Base-by-base conservation (phyloP, 2,797 vertebrate species). In the Rostrhamus sociabilis region DNA sequence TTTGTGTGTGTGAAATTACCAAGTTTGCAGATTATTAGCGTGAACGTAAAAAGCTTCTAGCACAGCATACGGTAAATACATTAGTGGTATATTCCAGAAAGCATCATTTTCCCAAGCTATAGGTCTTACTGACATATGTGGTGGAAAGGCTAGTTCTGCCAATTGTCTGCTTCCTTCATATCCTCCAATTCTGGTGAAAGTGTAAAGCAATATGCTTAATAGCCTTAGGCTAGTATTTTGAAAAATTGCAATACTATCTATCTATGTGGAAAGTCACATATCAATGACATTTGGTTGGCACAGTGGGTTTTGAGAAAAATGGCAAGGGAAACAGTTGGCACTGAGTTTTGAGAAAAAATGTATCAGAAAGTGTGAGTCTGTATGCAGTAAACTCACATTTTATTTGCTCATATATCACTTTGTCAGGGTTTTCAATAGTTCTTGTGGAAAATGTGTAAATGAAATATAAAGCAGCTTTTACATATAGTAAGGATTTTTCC, bases 91-190 rank as follows among this genome's bases (percentile, higher is more conserved):
- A 47, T 81, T 94, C 92, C 88, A 94, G 80, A 86, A 92, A 89
- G 53, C 76, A 90, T 64, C 26, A 7, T 94, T 97, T 97, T 95
- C 92, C 86, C 77, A 71, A 90, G 71, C 89, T 93, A 84, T 53
- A 92, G 77, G 40, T 91, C 96, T 96, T 95, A 48, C 76, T 94
- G 94, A 93, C 96, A 89, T 92, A 93, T 92, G 93, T 92, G 83
- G 86, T 93, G 50, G 86, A 93, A 92, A 79, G 67, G 9, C 45
- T 26, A 81, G 18, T 85, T 82, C 73, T 97, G 97, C 97, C 93
- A 97, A 22, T 83, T 95, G 73, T 87, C 89, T 95, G 63, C 77
- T 92, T 95, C 88, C 56, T 94, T 94, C 92, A 85, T 58, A 80
- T 73, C 74, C 86, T 89, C 86, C 11, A 18, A 53, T 68, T 96